These are phyloP conservation scores for Junco hyemalis DNA, from an alignment of 2,113 vertebrate genomes.

Conservation along the genomic window DNA sequence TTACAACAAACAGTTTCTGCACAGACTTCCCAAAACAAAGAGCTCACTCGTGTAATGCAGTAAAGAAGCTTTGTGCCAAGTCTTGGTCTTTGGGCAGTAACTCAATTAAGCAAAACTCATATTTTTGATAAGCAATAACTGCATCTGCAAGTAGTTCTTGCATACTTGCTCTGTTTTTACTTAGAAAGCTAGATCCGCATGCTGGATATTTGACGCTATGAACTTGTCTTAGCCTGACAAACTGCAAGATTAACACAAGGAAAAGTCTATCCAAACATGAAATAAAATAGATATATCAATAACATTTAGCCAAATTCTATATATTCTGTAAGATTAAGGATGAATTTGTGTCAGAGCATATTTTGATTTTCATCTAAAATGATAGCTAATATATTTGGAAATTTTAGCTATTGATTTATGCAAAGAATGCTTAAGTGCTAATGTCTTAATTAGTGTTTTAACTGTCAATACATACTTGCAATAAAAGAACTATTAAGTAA, in stretches of 20 bases:
- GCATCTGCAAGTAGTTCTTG: background rate
- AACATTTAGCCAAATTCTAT: background rate
- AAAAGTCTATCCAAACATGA: background rate
- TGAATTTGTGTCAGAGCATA: background rate
- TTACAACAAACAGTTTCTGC: background rate
- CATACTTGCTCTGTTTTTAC: background rate
- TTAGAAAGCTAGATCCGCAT: background rate
- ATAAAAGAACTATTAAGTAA: background rate
- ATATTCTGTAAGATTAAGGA: background rate
- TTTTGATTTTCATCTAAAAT: background rate
- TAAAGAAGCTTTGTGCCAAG: background rate
- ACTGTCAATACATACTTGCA: background rate
- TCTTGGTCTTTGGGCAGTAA: background rate
- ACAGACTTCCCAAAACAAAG: background rate
- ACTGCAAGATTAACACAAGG: background rate
- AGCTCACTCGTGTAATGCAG: background rate
- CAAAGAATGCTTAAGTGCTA: background rate
- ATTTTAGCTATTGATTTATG: background rate
- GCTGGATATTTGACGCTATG: background rate
- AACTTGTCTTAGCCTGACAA: background rate
- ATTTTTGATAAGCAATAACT: background rate
- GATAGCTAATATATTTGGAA: background rate
- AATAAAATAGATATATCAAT: background rate
- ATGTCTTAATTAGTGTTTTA: conserved; percentile 1
- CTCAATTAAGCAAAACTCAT: background rate